Conservation (phyloP, 2,888 invertebrate species). For the Chaetoderma sp. region DNA sequence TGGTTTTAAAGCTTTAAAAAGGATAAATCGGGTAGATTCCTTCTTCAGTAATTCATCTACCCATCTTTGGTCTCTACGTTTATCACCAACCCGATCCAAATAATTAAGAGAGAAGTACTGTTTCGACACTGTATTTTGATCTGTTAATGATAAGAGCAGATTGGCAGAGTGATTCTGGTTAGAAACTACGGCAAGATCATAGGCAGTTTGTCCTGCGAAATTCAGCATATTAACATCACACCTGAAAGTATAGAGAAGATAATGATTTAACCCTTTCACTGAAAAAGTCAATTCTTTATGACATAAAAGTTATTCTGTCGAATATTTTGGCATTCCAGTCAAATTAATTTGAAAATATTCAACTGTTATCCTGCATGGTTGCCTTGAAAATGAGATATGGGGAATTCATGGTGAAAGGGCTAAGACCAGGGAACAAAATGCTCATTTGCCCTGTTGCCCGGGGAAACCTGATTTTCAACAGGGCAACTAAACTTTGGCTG, state of each 20-base stretch:
- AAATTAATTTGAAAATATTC: no score
- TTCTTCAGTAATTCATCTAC: slow-evolving; percentile 46
- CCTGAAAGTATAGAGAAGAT: slow-evolving; percentile 36
- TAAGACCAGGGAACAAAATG: no score
- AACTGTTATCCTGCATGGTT: no score
- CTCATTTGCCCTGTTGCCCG: no score
- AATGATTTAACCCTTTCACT: no score
- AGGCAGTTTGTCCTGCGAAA: slow-evolving; percentile 65
- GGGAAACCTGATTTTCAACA: no score
- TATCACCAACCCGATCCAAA: slow-evolving; percentile 60
- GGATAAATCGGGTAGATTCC: slow-evolving; percentile 52
- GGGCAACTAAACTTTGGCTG: no score
- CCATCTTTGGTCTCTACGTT: slow-evolving; percentile 61
- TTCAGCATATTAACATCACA: slow-evolving; percentile 57
- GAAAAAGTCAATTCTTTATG: no score
- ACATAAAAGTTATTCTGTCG: no score
- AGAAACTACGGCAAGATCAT: slow-evolving; percentile 66
- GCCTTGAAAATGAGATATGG: no score
- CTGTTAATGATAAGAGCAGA: slow-evolving; percentile 40
- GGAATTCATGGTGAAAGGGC: no score
- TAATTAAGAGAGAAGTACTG: slow-evolving; percentile 62
- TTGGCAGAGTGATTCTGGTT: slow-evolving; percentile 52
- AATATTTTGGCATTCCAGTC: no score
- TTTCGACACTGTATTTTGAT: slow-evolving; percentile 44
- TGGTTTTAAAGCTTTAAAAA: slow-evolving; percentile 54